Evolutionary conservation across 2,113 vertebrate species (phyloP), one percentile per base, ranked within the genome.

Genomic region (Alouatta palliata): DNA sequence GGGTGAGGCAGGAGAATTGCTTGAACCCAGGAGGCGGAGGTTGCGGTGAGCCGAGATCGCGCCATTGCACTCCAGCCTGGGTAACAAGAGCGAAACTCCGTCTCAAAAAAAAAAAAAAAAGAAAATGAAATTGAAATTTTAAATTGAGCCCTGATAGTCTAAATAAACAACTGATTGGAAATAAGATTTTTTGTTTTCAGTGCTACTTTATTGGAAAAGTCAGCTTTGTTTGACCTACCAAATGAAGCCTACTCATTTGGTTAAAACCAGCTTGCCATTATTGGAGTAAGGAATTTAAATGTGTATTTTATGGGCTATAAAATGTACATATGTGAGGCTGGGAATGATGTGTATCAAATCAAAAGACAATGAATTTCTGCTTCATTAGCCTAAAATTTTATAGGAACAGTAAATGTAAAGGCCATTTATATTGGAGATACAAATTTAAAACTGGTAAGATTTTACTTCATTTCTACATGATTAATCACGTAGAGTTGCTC

Each of bases 401-500:
- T 16, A 68, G 45, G 3, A 80, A 80, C 8, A 97, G 45, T 49
- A 81, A 73, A 66, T 56, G 35, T 91, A 84, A 92, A 71, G 25
- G 27, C 12, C 2, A 35, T 77, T 77, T 76, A 37, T 76, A 21
- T 56, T 82, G 47, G 30, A 83, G 8, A 43, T 79, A 19, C 0
- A 86, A 77, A 76, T 54, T 47, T 71, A 37, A 73, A 45, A 73
- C 30, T 64, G 30, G 37, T 2, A 82, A 79, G 30, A 30, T 54
- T 70, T 95, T 83, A 32, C 83, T 80, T 95, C 19, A 20, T 79
- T 94, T 84, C 71, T 87, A 7, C 21, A 19, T 79, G 76, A 64
- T 43, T 54, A 49, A 64, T 54, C 61, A 70, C 23, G 3, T 8
- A 25, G n/a, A 77, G 3, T 70, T 73, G 6, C 35, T 47, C n/a